A percentile compares a stretch with the other conserved stretches of the same genome.
Conservation (phyloP, 2,113 vertebrate species). For the Sinocyclocheilus grahami region DNA sequence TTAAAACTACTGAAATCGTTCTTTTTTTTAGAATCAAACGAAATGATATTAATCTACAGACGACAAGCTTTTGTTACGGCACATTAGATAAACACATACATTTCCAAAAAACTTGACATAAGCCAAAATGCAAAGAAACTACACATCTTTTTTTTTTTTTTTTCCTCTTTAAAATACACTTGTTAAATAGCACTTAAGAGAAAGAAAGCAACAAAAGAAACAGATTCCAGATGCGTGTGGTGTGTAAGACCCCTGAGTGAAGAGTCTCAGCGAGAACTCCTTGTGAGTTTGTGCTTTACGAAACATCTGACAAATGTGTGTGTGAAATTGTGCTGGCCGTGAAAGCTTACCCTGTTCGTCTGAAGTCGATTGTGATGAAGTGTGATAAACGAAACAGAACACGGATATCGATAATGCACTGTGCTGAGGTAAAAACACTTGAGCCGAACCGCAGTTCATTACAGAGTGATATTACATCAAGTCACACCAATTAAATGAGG, state of each 20-base stretch:
- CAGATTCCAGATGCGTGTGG: conserved; percentile 69
- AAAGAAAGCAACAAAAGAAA: conserved; percentile 88
- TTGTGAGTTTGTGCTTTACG: conserved; percentile 63
- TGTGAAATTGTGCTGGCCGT: conserved; percentile 13
- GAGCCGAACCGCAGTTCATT: background rate
- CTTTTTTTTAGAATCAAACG: conserved; percentile 80
- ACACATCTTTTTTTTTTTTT: conserved; percentile 75
- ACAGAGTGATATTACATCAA: background rate
- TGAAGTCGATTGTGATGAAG: conserved; percentile 32
- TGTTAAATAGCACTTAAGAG: conserved; percentile 99
- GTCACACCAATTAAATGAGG: background rate
- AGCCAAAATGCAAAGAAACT: conserved; percentile 98
- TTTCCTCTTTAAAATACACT: conserved; percentile 70
- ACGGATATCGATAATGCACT: background rate
- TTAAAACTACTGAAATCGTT: conserved; percentile 86
- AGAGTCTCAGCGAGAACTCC: conserved; percentile 86
- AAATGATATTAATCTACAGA: conserved; percentile 93
- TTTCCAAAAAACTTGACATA: conserved; percentile 86
- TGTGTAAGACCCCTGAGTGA: conserved; percentile 91
- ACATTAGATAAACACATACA: conserved; percentile 88
- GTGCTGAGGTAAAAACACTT: conserved; percentile 2
- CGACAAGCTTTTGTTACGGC: conserved; percentile 93
- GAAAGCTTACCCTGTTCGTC: conserved; percentile 52
- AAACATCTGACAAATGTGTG: conserved; percentile 41
- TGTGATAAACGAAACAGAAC: background rate